Conservation (phyloP, 64 coral and sea anemone genomes). For the Hydrozoanthus tunicans region DNA sequence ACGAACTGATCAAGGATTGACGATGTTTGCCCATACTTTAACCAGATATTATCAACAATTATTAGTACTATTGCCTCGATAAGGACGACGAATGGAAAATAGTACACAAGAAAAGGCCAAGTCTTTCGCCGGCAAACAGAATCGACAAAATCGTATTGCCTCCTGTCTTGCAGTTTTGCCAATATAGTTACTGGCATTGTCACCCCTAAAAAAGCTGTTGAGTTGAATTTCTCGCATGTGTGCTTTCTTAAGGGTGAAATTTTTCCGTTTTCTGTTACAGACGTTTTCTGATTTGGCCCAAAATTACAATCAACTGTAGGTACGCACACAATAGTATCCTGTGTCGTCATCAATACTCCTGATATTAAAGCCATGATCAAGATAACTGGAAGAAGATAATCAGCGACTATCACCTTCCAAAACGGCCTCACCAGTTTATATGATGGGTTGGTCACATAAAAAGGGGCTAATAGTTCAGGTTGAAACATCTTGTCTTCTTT, state of each 20-base stretch:
- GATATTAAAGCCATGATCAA: constrained; percentile 1
- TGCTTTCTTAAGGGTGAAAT: not conserved
- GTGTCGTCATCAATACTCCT: constrained; percentile 13
- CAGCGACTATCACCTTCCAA: not conserved
- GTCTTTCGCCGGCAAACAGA: constrained; percentile 4
- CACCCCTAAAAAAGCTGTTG: too few relatives aligned
- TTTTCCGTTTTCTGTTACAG: not conserved
- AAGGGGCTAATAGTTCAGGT: not conserved
- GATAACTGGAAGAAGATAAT: constrained; percentile 19
- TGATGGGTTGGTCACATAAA: not conserved
- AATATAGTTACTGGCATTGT: not conserved
- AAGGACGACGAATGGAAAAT: constrained; percentile 13
- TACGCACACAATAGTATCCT: not conserved
- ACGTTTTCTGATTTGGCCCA: not conserved
- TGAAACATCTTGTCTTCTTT: not conserved
- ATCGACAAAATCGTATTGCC: constrained; percentile 45
- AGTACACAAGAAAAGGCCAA: not conserved
- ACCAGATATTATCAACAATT: constrained; percentile 71
- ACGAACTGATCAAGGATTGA: constrained; percentile 18
- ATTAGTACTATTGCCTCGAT: constrained; percentile 7
- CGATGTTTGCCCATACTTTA: constrained; percentile 49
- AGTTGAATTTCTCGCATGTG: not conserved
- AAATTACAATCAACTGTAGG: constrained; percentile 19
- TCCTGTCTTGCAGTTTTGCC: constrained; percentile 25
- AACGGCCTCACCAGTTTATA: constrained; percentile 33